Evolutionary conservation across 1,140 invertebrate genomes (phyloP).

Genomic region (Platyscapa corneri): DNA sequence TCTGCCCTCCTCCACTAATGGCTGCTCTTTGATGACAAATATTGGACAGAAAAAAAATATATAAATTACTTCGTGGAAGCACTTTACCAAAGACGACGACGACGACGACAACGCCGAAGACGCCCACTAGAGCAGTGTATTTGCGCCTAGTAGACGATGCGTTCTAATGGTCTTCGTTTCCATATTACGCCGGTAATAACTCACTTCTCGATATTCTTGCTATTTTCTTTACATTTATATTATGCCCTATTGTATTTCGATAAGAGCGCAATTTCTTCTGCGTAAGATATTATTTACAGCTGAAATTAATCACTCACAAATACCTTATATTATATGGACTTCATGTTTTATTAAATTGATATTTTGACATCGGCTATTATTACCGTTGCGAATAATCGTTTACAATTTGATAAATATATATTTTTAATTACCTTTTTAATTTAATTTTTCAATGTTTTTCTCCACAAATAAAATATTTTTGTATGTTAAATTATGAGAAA

Average conservation of each 20-base stretch:
- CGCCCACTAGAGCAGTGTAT: constrained; percentile 18
- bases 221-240: background rate
- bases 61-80: constrained; percentile 71
- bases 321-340: background rate
- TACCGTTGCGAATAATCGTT: too few species aligned
- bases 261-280: background rate
- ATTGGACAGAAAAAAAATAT: constrained; percentile 72
- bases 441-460: too few species aligned
- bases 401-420: too few species aligned
- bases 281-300: background rate
- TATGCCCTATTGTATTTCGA: background rate
- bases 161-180: constrained; percentile 48
- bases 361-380: background rate
- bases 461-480: too few species aligned
- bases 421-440: too few species aligned
- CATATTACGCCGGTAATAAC: constrained; percentile 47
- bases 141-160: constrained; percentile 35
- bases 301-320: background rate
- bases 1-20: constrained; percentile 67
- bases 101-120: constrained; percentile 13
- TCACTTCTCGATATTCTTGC: constrained; percentile 29
- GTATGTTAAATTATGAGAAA: too few species aligned
- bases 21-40: constrained; percentile 75
- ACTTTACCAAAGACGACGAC: constrained; percentile 53
- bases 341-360: background rate